Evolutionary conservation across 2,797 vertebrate genomes (phyloP).

Genomic region (Calcarius lapponicus): DNA sequence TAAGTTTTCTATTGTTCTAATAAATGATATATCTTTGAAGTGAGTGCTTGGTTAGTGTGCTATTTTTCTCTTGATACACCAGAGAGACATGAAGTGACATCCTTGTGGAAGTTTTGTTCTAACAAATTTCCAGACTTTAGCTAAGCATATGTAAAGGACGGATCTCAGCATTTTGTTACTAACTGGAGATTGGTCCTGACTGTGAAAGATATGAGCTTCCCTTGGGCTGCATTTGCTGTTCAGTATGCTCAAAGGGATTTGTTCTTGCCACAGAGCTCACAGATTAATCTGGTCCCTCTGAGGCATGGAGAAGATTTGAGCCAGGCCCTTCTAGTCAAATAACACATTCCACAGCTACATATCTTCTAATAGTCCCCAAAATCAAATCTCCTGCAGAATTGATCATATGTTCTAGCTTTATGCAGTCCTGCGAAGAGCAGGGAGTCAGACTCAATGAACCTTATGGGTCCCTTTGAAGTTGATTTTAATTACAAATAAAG

Average conservation of each 20-base stretch:
- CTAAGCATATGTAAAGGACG: neutral
- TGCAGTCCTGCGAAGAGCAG: neutral
- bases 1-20: neutral
- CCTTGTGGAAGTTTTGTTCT: neutral
- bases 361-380: neutral
- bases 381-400: neutral
- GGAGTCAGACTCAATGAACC: accelerated
- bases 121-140: neutral
- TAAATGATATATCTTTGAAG: neutral
- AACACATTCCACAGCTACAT: neutral
- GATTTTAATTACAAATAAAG: neutral
- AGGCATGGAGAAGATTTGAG: neutral
- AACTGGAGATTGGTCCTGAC: neutral
- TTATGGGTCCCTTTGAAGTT: neutral
- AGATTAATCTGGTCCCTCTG: neutral
- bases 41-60: neutral
- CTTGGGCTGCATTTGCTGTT: neutral
- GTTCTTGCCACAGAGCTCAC: neutral
- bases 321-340: neutral
- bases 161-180: neutral
- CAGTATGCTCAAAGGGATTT: neutral
- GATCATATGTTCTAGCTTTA: neutral
- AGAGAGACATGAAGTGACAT: neutral
- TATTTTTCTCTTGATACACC: neutral
- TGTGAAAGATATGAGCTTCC: neutral